Evolutionary conservation across 2,113 vertebrate genomes (phyloP), one percentile per base, ranked within the genome.

Genomic region (Trematomus loennbergii): DNA sequence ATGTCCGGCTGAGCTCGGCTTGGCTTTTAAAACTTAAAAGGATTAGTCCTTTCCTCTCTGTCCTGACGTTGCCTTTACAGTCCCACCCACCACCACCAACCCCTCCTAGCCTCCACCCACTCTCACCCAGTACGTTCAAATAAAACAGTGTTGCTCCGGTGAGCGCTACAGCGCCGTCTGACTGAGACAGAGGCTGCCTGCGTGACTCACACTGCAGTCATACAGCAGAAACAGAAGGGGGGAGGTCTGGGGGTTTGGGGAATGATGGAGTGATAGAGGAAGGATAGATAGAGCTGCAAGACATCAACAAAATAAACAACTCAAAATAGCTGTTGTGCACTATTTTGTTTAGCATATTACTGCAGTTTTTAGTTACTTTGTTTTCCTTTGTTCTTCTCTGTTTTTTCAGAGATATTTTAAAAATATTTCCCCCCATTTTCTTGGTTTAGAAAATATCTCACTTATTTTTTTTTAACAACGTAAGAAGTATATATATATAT

Each of bases 201-300:
- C 1, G 36, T 91, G 85, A 91, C 86, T 91, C 85, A 91, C 82
- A 87, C 77, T 85, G 83, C 82, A 90, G 86, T 87, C 82, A 87
- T 22, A 65, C 33, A 43, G 85, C 78, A 80, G 79, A 89, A 72
- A 80, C 58, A 78, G 55, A 25, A 54, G 48, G 20, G 12, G 54
- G 64, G 46, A 52, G 40, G 60, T 69, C 22, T 46, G 17, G 29
- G 45, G 49, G 46, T 61, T 61, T 54, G 66, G 55, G 33, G 53
- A 36, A 36, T 49, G 78, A 65, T 54, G 50, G 13, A 52, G 61
- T 52, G 61, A 62, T 45, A 54, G 33, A 45, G 36, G 25, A 40
- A 57, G 49, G 70, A 71, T 67, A 60, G 54, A 82, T 48, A 43
- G 67, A 60, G 71, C 45, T 72, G 43, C 55, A 10, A 54, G 29